A percentile compares a stretch with the other conserved stretches of the same genome.
Evolutionary conservation across 1,140 invertebrate genomes (phyloP).

Genomic region (Cotesia typhae): DNA sequence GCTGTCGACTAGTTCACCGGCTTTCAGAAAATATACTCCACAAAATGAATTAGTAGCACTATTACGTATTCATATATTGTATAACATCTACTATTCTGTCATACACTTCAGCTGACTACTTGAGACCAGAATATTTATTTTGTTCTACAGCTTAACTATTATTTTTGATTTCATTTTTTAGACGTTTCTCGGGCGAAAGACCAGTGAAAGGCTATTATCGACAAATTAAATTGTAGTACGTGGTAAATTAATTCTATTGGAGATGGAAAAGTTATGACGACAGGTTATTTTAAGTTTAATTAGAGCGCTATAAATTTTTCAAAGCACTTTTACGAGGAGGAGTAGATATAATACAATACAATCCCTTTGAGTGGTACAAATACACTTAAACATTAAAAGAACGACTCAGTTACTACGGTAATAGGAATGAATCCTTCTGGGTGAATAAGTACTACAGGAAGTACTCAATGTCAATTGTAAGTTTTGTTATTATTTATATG

Average conservation of each 20-base stretch:
- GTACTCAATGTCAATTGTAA: too few species aligned
- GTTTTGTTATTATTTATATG: too few species aligned
- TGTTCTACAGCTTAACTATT: not conserved
- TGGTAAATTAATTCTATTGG: too few species aligned
- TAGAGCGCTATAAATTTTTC: too few species aligned
- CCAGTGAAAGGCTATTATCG: not conserved
- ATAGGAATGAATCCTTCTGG: not conserved
- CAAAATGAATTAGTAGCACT: conserved; percentile 6
- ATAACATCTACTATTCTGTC: not conserved
- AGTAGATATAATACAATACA: conserved; percentile 2
- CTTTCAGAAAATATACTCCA: conserved; percentile 8
- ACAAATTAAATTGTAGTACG: too few species aligned
- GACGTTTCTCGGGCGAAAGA: not conserved
- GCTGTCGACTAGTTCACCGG: not conserved
- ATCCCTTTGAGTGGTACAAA: not conserved
- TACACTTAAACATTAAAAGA: conserved; percentile 4
- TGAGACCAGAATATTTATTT: conserved; percentile 7
- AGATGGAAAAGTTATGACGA: too few species aligned
- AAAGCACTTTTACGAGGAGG: too few species aligned
- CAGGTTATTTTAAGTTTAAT: too few species aligned
- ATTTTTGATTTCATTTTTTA: not conserved
- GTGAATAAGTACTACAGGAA: not conserved
- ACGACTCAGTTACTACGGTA: conserved; percentile 2
- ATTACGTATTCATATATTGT: conserved; percentile 22
- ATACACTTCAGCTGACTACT: not conserved